These are phyloP conservation scores for Stenodera caucasica DNA, from an alignment of 2,888 invertebrate genomes.

Conservation along the genomic window DNA sequence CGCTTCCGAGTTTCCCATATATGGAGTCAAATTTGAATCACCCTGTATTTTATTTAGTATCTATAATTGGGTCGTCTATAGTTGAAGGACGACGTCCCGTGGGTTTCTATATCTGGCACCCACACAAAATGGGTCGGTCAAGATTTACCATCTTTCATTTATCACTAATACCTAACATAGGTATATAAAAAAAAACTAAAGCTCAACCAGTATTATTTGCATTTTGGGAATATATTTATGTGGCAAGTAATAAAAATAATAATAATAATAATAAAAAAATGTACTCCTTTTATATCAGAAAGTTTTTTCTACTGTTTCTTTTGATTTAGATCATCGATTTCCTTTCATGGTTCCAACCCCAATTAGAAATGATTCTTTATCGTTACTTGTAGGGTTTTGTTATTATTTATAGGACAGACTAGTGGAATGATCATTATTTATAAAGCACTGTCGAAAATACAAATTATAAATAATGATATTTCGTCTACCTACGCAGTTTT, in stretches of 20 bases:
- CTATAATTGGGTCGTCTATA: neutral
- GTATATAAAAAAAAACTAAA: neutral
- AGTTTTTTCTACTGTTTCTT: neutral
- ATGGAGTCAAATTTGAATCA: no score
- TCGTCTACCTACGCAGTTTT: slow-evolving; percentile 18
- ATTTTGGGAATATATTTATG: slow-evolving; percentile 15
- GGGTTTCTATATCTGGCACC: slow-evolving; percentile 10
- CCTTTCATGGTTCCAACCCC: slow-evolving; percentile 16
- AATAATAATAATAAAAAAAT: neutral
- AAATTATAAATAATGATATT: slow-evolving; percentile 27
- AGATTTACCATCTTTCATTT: neutral
- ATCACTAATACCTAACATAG: neutral
- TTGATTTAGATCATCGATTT: slow-evolving; percentile 6
- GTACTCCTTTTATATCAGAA: neutral
- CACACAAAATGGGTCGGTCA: slow-evolving; percentile 14
- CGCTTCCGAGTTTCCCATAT: no score
- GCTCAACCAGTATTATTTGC: slow-evolving; percentile 11
- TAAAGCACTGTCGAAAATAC: slow-evolving; percentile 16
- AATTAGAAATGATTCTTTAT: slow-evolving; percentile 23
- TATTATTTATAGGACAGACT: slow-evolving; percentile 17
- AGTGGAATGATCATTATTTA: slow-evolving; percentile 17
- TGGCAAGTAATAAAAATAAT: neutral
- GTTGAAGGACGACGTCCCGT: neutral
- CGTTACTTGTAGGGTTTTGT: slow-evolving; percentile 12
- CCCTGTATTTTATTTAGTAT: no score